phyloP scores from a whole-genome alignment of 1,140 invertebrate genomes.

The Cotesia chilonis region DNA sequence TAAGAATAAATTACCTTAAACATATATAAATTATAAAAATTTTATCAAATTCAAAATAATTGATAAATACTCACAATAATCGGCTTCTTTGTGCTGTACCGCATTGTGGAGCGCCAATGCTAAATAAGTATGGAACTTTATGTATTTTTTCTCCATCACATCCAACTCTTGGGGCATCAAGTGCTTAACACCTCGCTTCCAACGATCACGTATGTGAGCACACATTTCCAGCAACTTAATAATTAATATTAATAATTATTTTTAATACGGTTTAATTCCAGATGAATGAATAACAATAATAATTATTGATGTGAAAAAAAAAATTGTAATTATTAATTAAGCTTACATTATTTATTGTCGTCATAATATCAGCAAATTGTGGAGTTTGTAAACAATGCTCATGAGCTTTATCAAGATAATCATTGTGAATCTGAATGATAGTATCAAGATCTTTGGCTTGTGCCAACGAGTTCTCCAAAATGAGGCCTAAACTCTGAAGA shows the following conservation, averaged over 20 bases:
- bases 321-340: conserved; percentile 8
- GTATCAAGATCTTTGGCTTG: conserved; percentile 65
- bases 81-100: conserved; percentile 57
- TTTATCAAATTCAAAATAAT: conserved; percentile 31
- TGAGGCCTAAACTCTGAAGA: conserved; percentile 66
- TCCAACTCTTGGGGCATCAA: conserved; percentile 50
- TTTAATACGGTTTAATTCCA: no score
- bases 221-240: conserved; percentile 60
- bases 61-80: conserved; percentile 57
- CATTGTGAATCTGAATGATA: conserved; percentile 60
- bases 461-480: conserved; percentile 62
- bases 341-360: conserved; percentile 56
- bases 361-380: conserved; percentile 55
- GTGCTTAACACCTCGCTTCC: conserved; percentile 53
- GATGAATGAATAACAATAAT: background rate
- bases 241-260: conserved; percentile 4
- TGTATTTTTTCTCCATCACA: conserved; percentile 57
- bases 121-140: conserved; percentile 60
- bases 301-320: background rate
- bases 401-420: conserved; percentile 60
- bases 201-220: conserved; percentile 52
- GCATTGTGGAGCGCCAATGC: conserved; percentile 60
- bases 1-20: conserved; percentile 15
- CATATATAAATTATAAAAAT: conserved; percentile 36
- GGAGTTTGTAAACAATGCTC: conserved; percentile 61